Conservation (phyloP, 2,797 vertebrate genomes). For the Ctenopoma multispine region DNA sequence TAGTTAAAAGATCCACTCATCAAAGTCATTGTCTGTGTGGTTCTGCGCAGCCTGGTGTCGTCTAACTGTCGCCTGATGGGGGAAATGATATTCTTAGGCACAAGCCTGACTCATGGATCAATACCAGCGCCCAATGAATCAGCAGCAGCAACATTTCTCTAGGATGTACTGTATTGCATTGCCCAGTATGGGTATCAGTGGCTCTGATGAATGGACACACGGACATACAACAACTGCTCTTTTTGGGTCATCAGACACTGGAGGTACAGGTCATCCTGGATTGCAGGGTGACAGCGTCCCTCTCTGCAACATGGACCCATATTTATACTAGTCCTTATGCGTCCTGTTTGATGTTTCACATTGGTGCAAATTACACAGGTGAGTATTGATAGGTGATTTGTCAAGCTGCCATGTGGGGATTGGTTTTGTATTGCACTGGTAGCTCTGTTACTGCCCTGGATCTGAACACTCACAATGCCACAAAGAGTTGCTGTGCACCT, state of each 20-base stretch:
- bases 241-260: slow-evolving; percentile 43
- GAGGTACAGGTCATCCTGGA: slow-evolving; percentile 27
- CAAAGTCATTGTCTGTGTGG: slow-evolving; percentile 51
- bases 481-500: slow-evolving; percentile 42
- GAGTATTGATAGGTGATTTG: slow-evolving; percentile 72
- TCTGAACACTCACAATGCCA: slow-evolving; percentile 52
- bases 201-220: slow-evolving; percentile 57
- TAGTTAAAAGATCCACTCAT: slow-evolving; percentile 51
- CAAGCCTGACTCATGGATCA: slow-evolving; percentile 70
- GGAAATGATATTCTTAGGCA: slow-evolving; percentile 76
- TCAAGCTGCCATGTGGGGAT: slow-evolving; percentile 60
- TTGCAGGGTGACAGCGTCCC: slow-evolving; percentile 37
- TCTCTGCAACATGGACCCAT: slow-evolving; percentile 16
- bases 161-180: slow-evolving; percentile 55
- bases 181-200: slow-evolving; percentile 43
- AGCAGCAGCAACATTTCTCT: slow-evolving; percentile 48
- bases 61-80: slow-evolving; percentile 66
- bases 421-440: slow-evolving; percentile 61
- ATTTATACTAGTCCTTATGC: slow-evolving; percentile 56
- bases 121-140: slow-evolving; percentile 70
- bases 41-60: slow-evolving; percentile 51
- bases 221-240: slow-evolving; percentile 38
- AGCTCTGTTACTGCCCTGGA: slow-evolving; percentile 40
- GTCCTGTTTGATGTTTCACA: slow-evolving; percentile 43
- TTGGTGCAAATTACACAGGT: slow-evolving; percentile 61